These are phyloP conservation scores for Gracilinanus agilis DNA, from an alignment of 2,113 vertebrate genomes.

Conservation along the genomic window DNA sequence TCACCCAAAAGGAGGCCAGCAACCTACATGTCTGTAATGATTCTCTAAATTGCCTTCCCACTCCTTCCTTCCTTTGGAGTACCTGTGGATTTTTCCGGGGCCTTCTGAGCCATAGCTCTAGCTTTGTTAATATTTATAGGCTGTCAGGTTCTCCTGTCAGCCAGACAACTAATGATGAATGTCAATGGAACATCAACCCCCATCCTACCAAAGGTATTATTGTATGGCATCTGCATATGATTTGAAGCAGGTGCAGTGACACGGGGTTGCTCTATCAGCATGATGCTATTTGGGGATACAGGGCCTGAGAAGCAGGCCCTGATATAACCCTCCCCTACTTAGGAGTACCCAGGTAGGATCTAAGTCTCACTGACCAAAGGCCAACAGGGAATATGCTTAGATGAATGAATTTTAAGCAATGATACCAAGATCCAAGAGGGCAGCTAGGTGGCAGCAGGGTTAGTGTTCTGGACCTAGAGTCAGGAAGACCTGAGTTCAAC, in stretches of 20 bases:
- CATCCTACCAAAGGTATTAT: conserved; percentile 37
- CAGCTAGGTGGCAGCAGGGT: too few relatives aligned
- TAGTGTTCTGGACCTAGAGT: too few relatives aligned
- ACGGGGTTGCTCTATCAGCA: not conserved
- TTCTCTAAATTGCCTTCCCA: not conserved
- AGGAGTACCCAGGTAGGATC: not conserved
- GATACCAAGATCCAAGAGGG: not conserved
- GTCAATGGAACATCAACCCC: conserved; percentile 23
- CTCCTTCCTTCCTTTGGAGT: not conserved
- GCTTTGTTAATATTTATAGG: conserved; percentile 34
- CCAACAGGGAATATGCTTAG: not conserved
- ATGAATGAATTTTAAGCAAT: not conserved
- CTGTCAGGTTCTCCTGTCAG: conserved; percentile 43
- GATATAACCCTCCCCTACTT: too few relatives aligned
- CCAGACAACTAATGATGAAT: conserved; percentile 47
- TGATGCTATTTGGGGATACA: not conserved
- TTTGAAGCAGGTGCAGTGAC: conserved; percentile 59
- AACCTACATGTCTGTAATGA: not conserved
- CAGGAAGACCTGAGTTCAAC: too few relatives aligned
- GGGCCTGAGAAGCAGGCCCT: not conserved
- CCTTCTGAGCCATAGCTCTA: not conserved
- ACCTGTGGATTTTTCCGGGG: not conserved
- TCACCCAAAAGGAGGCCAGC: not conserved
- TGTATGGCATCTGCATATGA: conserved; percentile 59
- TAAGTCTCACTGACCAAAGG: not conserved